Evolutionary conservation across 2,888 invertebrate genomes (phyloP).

Genomic region (Pedicia rivosa): DNA sequence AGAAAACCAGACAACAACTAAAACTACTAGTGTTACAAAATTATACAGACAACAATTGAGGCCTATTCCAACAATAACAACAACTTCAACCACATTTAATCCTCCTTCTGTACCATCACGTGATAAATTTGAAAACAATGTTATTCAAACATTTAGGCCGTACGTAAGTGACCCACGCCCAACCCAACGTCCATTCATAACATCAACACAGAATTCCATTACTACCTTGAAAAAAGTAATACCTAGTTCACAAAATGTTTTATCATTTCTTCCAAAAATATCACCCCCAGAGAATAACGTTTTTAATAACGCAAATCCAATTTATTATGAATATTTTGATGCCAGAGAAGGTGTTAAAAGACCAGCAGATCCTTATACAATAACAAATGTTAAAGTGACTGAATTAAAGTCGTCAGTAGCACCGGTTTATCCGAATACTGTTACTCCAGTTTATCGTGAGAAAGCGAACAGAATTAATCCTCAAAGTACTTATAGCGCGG

Average conservation of each 20-base stretch:
- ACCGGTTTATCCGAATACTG: neutral
- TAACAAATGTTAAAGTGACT: neutral
- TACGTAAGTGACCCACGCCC: constrained; percentile 6
- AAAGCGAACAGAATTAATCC: constrained; percentile 4
- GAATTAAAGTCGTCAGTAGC: neutral
- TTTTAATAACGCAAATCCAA: constrained; percentile 25
- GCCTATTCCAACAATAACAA: constrained; percentile 25
- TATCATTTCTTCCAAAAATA: constrained; percentile 23
- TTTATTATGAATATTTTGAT: constrained; percentile 31
- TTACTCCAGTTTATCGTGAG: neutral
- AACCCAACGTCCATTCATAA: constrained; percentile 9
- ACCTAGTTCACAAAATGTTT: constrained; percentile 12
- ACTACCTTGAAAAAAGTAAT: constrained; percentile 3
- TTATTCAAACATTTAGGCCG: constrained; percentile 9
- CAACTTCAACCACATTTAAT: constrained; percentile 21
- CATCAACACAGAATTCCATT: neutral
- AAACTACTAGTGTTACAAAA: constrained; percentile 1
- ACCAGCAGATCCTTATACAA: constrained; percentile 2
- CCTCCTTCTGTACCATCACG: constrained; percentile 11
- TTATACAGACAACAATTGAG: constrained; percentile 25
- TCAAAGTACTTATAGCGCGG: constrained; percentile 8
- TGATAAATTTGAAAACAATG: constrained; percentile 7
- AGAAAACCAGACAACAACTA: constrained; percentile 17
- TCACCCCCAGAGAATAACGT: constrained; percentile 10
- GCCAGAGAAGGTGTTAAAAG: constrained; percentile 12